Evolutionary conservation across 2,888 invertebrate species (phyloP), one percentile per base, ranked within the genome.

Genomic region (Perizoma flavofasciatum): DNA sequence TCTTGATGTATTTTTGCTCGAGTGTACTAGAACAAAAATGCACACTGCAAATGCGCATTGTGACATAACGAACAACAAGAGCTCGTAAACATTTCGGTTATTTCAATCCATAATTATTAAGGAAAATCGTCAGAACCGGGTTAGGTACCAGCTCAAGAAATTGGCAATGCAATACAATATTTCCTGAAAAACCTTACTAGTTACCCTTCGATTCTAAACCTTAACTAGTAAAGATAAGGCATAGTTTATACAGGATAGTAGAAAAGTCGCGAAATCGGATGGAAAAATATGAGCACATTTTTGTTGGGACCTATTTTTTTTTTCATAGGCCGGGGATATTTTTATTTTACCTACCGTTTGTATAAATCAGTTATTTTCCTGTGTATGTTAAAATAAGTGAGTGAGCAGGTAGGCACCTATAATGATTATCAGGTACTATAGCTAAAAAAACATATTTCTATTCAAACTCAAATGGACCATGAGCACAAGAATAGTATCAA

Each of bases 261-360:
- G 39, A 52, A 41, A 45, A 33, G 55, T 49, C 34, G 47, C 52
- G 34, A 52, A 60, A 49, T 55, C 60, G 55, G 51, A 60, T 52
- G 60, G 60, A 55, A 55, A 59, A 55, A 55, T 55, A 40, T 47
- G 52, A 52, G 41, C 44, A 47, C 60, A 55, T 60, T 60, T 55
- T 55, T 33, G 54, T 39, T 33, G 51, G 60, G 55, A 55, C n/a
- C n/a, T 51, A 52, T 60, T 10, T 48, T 60, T 55, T 60, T 56
- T 60, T 60, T 49, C 35, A 48, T 44, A 44, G 6, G 41, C 39
- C 11, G 33, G 32, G 22, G 35, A 51, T 58, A 48, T 43, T 52
- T 57, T 48, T 32, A 37, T 43, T 32, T 46, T 41, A 32, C 44
- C 37, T 33, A 48, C 9, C 22, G 10, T 44, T 48, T 51, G 10